Evolutionary conservation across 2,888 invertebrate species (phyloP), one percentile per base, ranked within the genome.

Genomic region (Oscheius sp.): DNA sequence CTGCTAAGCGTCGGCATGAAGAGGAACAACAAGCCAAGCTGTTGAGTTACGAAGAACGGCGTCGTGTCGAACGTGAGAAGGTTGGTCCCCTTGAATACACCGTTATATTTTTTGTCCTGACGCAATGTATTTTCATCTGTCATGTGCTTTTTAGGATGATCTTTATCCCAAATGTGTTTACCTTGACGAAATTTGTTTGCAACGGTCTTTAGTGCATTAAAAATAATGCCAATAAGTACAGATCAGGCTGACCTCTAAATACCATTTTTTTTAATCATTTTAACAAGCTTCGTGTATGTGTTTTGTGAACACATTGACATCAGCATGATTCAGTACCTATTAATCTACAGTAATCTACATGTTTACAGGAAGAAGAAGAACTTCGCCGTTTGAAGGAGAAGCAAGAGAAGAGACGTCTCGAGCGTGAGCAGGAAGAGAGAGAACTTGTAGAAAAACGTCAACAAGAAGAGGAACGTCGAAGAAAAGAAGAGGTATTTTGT

Each of bases 331-430:
- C n/a, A n/a, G 41, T 17, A 41, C 41, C 14, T 2, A 41, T 6
- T 3, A 4, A 41, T 41, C 20, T 17, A 22, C 5, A 24, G 5
- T 5, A 22, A 6, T 24, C 47, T 22, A 24, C 6, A 17, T n/a
- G 17, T 5, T 64, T 64, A 38, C 41, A 64, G 64, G 80, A 78
- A 33, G 78, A 86, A 68, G 82, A 86, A 63, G 84, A 82, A 56
- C 75, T 78, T 88, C 94, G 93, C 89, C 92, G 92, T 87, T 91
- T 95, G 88, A 95, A 95, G 90, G 95, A 95, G 88, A 84, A 84
- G 68, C 82, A 85, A 67, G 85, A 86, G 68, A 77, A 78, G 65
- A 75, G 85, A 32, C 77, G 80, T 41, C 69, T 80, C 32, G 83
- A 86, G 62, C 80, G 85, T 24, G 81, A 82, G 33, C 79, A 86